Conservation (phyloP, 2,797 vertebrate genomes). For the Craterocephalus amniculus region DNA sequence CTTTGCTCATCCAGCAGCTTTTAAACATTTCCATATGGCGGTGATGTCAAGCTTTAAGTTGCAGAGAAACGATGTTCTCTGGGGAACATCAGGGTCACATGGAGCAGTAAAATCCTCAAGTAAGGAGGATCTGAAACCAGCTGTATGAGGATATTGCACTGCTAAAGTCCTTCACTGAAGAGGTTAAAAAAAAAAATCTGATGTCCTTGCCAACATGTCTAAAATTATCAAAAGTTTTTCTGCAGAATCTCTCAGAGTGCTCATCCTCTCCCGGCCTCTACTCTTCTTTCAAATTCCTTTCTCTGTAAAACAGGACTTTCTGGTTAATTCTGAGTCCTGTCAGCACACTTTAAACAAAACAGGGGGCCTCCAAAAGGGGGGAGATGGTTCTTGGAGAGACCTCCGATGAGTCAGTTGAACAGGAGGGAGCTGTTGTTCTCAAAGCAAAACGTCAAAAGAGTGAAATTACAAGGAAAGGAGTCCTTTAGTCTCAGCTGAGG, state of each 20-base stretch:
- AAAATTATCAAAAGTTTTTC: neutral
- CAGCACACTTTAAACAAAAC: constrained; percentile 9
- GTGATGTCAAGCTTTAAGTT: constrained; percentile 52
- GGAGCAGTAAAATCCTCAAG: neutral
- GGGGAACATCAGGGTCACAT: constrained; percentile 19
- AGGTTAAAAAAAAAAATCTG: neutral
- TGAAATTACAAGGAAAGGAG: constrained; percentile 40
- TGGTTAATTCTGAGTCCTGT: constrained; percentile 12
- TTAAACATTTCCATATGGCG: constrained; percentile 62
- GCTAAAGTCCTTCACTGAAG: neutral
- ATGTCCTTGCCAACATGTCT: neutral
- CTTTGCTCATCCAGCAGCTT: neutral
- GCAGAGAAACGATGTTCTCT: constrained; percentile 29
- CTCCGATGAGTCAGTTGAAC: constrained; percentile 52
- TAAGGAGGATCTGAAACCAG: constrained; percentile 14
- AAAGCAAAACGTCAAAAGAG: constrained; percentile 45
- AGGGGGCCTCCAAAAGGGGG: constrained; percentile 5
- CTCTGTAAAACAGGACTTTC: constrained; percentile 6
- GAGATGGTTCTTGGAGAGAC: constrained; percentile 40
- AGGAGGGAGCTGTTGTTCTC: constrained; percentile 27
- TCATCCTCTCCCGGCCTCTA: neutral
- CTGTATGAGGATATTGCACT: constrained; percentile 12
- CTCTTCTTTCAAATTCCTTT: constrained; percentile 12
- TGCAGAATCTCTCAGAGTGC: neutral
- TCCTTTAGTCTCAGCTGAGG: constrained; percentile 19